Base-by-base conservation (phyloP, 2,797 vertebrate species). In the Sciurus carolinensis region DNA sequence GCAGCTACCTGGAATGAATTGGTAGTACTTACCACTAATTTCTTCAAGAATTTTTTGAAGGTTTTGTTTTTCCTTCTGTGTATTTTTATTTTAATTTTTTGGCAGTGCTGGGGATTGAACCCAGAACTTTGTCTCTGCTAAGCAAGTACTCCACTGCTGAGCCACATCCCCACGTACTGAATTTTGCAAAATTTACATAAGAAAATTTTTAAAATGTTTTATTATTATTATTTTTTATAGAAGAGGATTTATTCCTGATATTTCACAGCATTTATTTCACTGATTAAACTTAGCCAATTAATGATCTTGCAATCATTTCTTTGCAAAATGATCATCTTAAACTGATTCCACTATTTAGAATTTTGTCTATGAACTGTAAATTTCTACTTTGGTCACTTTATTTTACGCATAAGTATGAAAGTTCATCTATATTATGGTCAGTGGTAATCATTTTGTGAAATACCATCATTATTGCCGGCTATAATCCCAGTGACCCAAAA, bases 251-350 rank as follows among this genome's bases (percentile, higher is more conserved):
- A 72, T 62, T 82, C 47, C 22, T 50, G 33, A 42, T 80, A n/a
- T 39, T 84, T 67, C 90, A 24, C 36, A 93, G 28, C 15, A 20
- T 82, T 67, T 95, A 28, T 83, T 36, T 18, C 36, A 75, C 69
- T 54, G 66, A 64, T 79, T 85, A 87, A 93, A 84, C 24, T 77
- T 20, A 76, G 4, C 66, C n/a, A 14, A 39, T 14, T 72, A 57
- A 83, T 87, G 73, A 10, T 83, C 20, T 62, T 28, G 22, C 42
- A 36, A 73, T 93, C 84, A 26, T 91, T 88, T 96, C 66, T 95
- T 93, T 96, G 13, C 33, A 93, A 92, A 97, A 81, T 18, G 76
- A 54, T 9, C 80, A 50, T 67, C 95, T 96, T 92, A 97, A 96
- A 80, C 15, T 28, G 47, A 71, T 8, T 80, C 87, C 24, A 39